Evolutionary conservation across 37 sponge, comb jelly and placozoan species (phyloP).

Genomic region (Diacarnus erythraeanus): DNA sequence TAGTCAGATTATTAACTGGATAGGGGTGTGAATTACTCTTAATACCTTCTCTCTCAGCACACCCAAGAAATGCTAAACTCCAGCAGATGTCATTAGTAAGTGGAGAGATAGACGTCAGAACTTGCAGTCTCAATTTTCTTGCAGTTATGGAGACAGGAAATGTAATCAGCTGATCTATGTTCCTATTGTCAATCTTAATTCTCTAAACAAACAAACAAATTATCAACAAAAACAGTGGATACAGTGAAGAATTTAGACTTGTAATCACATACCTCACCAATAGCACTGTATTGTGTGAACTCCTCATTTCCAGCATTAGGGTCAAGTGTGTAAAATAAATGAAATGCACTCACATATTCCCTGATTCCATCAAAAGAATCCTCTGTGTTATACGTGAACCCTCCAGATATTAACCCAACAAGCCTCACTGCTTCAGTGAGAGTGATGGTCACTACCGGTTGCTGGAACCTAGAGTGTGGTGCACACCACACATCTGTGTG

Average conservation of each 20-base stretch:
- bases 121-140: background rate
- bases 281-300: background rate
- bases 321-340: background rate
- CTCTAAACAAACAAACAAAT: no score
- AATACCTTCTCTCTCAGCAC: background rate
- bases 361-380: background rate
- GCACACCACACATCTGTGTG: slow-evolving; percentile 11
- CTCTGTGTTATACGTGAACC: background rate
- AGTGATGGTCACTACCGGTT: background rate
- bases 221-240: no score
- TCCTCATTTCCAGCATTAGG: background rate
- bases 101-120: background rate
- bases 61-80: slow-evolving; percentile 10
- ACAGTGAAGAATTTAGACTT: no score
- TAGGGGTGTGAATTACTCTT: background rate
- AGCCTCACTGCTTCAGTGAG: slow-evolving; percentile 30
- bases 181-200: background rate
- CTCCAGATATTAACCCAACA: background rate
- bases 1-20: background rate
- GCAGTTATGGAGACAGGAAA: background rate
- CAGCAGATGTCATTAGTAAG: background rate
- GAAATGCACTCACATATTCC: background rate
- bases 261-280: background rate
- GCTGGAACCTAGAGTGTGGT: background rate
- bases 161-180: background rate